Evolutionary conservation across 2,797 vertebrate genomes (phyloP).

Genomic region (Tinamus major): DNA sequence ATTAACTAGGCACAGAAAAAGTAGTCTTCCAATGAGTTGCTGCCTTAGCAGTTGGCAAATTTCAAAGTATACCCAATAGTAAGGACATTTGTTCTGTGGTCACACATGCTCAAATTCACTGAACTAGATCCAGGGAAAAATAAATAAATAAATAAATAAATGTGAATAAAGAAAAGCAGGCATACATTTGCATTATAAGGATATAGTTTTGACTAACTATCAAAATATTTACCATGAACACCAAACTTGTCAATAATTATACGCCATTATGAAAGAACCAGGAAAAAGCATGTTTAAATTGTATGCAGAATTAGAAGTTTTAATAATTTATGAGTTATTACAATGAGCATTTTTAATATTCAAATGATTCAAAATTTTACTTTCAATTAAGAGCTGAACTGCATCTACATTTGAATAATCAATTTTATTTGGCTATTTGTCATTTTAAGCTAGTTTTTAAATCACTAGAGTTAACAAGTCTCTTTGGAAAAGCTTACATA

Average conservation of each 20-base stretch:
- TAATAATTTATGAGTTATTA: neutral
- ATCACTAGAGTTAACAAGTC: neutral
- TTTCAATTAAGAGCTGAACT: neutral
- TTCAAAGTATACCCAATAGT: neutral
- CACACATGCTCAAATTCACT: neutral
- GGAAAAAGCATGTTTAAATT: neutral
- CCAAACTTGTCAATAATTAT: neutral
- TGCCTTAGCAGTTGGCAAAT: neutral
- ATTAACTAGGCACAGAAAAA: neutral
- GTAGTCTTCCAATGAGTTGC: neutral
- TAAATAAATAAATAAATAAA: neutral
- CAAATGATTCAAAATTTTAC: neutral
- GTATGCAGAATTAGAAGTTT: neutral
- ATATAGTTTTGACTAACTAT: neutral
- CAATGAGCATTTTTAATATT: neutral
- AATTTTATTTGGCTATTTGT: neutral
- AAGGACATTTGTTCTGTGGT: neutral
- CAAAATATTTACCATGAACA: neutral
- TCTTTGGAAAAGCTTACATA: neutral
- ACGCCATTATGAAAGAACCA: neutral
- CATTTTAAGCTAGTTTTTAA: neutral
- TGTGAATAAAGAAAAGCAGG: neutral
- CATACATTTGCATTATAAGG: neutral
- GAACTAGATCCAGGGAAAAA: neutral
- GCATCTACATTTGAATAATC: neutral